Evolutionary conservation across 2,113 vertebrate genomes (phyloP).

Genomic region (Corythornis vintsioides): DNA sequence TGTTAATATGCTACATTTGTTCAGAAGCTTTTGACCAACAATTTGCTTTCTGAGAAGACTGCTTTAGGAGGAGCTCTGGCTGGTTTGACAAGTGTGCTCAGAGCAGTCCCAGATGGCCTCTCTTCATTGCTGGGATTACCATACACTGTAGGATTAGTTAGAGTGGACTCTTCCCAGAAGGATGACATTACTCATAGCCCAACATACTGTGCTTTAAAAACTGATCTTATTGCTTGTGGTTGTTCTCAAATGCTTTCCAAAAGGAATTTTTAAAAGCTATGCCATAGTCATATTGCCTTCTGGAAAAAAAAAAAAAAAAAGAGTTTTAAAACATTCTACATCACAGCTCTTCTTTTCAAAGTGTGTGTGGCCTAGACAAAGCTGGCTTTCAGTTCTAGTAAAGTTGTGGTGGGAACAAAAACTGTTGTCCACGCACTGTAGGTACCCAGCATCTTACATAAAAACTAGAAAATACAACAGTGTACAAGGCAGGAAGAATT

Average conservation of each 20-base stretch:
- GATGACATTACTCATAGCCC: not conserved
- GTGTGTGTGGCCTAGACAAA: not conserved
- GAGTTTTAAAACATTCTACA: not conserved
- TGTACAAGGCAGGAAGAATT: not conserved
- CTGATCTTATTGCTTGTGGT: not conserved
- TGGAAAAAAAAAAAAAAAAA: not conserved
- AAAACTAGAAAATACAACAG: not conserved
- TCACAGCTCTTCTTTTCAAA: not conserved
- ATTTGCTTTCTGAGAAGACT: not conserved
- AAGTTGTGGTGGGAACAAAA: not conserved
- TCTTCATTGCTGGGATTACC: not conserved
- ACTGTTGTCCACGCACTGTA: not conserved
- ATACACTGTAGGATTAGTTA: not conserved
- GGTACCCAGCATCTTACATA: not conserved
- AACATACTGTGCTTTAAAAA: not conserved
- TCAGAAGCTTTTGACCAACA: not conserved
- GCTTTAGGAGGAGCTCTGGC: not conserved
- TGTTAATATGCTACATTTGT: not conserved
- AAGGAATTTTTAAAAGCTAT: conserved; percentile 12
- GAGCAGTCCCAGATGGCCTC: not conserved
- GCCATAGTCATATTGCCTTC: not conserved
- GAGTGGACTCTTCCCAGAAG: not conserved
- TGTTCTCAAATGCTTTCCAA: conserved; percentile 10
- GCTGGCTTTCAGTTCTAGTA: not conserved
- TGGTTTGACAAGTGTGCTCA: conserved; percentile 2